These are phyloP conservation scores for Patella vulgata DNA, from an alignment of 1,140 invertebrate genomes.

Conservation along the genomic window DNA sequence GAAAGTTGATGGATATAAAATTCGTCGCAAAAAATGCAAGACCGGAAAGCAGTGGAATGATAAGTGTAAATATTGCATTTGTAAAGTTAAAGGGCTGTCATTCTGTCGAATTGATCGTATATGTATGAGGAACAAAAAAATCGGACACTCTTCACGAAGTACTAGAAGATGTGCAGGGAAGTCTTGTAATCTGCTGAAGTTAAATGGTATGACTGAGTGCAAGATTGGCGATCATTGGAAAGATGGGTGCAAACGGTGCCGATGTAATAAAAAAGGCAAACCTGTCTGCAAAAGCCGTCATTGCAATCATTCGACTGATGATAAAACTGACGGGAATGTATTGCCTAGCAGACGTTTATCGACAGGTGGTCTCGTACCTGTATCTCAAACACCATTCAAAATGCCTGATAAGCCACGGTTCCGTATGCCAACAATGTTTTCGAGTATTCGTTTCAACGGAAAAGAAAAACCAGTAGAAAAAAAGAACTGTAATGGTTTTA, in stretches of 20 bases:
- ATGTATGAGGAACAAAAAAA: neutral
- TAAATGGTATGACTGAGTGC: neutral
- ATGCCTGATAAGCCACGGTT: too few species aligned
- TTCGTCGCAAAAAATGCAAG: neutral
- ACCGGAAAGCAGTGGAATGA: constrained; percentile 14
- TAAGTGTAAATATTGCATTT: constrained; percentile 9
- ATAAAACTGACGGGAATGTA: too few species aligned
- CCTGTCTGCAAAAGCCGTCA: constrained; percentile 1
- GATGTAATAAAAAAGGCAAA: neutral
- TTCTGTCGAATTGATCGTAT: constrained; percentile 6
- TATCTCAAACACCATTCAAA: too few species aligned
- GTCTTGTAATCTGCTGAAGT: too few species aligned
- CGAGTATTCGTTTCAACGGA: too few species aligned
- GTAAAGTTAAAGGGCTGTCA: neutral
- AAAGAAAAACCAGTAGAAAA: too few species aligned
- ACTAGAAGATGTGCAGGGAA: too few species aligned
- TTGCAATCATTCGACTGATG: neutral
- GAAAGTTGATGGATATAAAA: constrained; percentile 21
- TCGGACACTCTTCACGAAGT: too few species aligned
- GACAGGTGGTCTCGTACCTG: too few species aligned
- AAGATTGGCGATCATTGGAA: constrained; percentile 1
- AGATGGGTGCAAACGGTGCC: constrained; percentile 8
- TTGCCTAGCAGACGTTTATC: too few species aligned
- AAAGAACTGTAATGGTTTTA: constrained; percentile 10
- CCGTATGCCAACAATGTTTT: too few species aligned